phyloP scores from a whole-genome alignment of 2,888 invertebrate species.

The Phlogophora meticulosa region DNA sequence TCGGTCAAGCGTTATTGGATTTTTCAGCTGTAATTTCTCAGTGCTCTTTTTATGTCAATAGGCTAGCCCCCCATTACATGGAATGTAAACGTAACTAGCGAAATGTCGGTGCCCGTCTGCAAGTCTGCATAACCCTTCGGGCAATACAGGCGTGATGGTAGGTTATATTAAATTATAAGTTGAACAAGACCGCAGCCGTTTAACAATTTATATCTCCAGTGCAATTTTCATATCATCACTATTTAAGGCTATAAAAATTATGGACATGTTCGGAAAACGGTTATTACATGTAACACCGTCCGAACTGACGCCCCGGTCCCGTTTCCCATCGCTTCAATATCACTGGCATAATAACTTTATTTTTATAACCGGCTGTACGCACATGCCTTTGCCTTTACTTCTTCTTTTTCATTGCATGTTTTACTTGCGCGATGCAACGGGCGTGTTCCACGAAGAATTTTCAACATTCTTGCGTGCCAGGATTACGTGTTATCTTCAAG shows the following conservation, averaged over 20 bases:
- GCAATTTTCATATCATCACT: constrained; percentile 41
- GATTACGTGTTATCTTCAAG: constrained; percentile 67
- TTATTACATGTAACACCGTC: constrained; percentile 47
- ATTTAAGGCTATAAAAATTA: constrained; percentile 42
- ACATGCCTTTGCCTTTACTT: constrained; percentile 63
- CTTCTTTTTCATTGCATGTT: constrained; percentile 69
- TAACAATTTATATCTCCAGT: not conserved
- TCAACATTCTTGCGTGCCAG: constrained; percentile 65
- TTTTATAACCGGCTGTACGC: constrained; percentile 75
- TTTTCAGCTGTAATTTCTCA: too few species aligned
- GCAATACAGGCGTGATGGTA: too few species aligned
- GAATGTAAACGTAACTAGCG: too few species aligned
- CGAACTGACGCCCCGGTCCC: constrained; percentile 53
- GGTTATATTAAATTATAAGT: constrained; percentile 11
- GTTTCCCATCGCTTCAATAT: constrained; percentile 64
- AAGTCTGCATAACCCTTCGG: too few species aligned
- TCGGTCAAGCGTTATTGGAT: too few species aligned
- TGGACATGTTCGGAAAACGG: constrained; percentile 45
- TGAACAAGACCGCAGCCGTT: not conserved
- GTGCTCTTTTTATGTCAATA: too few species aligned
- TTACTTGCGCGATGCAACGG: constrained; percentile 65
- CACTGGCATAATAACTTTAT: constrained; percentile 73
- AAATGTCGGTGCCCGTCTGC: too few species aligned
- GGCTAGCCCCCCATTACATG: too few species aligned
- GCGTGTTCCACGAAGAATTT: constrained; percentile 67